Evolutionary conservation across 2,888 invertebrate genomes (phyloP), one percentile per base, ranked within the genome.

Genomic region (Pachliopta kotzebuea): DNA sequence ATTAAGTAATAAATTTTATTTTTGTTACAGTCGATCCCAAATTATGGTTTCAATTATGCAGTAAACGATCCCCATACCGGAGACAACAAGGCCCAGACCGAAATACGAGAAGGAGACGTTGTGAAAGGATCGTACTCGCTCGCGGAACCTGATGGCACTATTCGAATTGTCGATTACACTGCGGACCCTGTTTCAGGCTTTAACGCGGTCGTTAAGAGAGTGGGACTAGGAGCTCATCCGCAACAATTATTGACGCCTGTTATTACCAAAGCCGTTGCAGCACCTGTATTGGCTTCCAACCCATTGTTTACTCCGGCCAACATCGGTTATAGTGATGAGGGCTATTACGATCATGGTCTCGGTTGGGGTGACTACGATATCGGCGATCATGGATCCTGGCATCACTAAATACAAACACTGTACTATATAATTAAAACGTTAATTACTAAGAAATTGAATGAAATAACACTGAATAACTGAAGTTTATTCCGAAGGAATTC

Each of bases 31-130:
- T 79, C 85, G 52, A 74, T 84, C 67, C 91, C 90, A 20, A 83
- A 81, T 61, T 92, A 92, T 75, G 84, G 83, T 67, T 92, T 90
- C 78, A 88, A 90, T 79, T 92, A 92, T 73, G 90, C 89, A 31
- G 92, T 92, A 21, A 87, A 79, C 73, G 92, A 92, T 70, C 90
- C 91, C 2, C 67, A 77, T 64, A 92, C 91, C 24, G 92, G 92
- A 65, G 92, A 92, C 78, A 79, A 86, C 69, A 92, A 92, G 68
- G 82, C 86, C 11, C 92, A 92, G 70, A 76, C 78, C 3, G 92
- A 92, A 71, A 73, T 81, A 20, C 85, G 92, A 57, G 86, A 86
- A 53, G 92, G 92, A 20, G 90, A 83, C 69, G 74, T 84, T 60
- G 92, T 92, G 14, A 87, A 84, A 65, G 91, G 91, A 52, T 88